Evolutionary conservation across 2,113 vertebrate species (phyloP).

Genomic region (Poeciliopsis turrubarensis): DNA sequence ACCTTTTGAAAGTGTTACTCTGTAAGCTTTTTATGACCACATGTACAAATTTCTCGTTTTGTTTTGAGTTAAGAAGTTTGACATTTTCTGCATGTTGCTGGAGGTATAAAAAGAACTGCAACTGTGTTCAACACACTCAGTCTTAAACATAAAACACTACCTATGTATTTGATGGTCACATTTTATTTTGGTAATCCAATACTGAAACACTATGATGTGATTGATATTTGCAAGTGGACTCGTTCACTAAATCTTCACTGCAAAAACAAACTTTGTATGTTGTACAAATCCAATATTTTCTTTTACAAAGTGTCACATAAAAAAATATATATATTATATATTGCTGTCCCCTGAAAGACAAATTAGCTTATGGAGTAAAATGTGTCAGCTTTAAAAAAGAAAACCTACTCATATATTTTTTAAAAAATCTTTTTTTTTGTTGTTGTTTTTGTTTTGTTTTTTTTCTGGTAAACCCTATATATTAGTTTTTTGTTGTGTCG

Average conservation of each 20-base stretch:
- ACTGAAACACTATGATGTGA: conserved; percentile 24
- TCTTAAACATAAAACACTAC: conserved; percentile 61
- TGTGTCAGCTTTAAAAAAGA: not conserved
- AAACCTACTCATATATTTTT: not conserved
- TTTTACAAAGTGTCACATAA: not conserved
- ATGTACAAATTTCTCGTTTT: conserved; percentile 50
- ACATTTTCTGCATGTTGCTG: conserved; percentile 57
- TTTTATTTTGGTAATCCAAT: conserved; percentile 52
- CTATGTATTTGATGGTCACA: conserved; percentile 49
- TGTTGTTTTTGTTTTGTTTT: not conserved
- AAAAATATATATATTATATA: not conserved
- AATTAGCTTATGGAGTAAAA: conserved; percentile 5
- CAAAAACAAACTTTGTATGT: not conserved
- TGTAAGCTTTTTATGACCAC: conserved; percentile 58
- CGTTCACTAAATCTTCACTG: conserved; percentile 19
- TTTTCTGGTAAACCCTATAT: conserved; percentile 5
- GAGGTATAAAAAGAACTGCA: conserved; percentile 43
- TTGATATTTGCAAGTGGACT: conserved; percentile 20
- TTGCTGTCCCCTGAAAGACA: not conserved
- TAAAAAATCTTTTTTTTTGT: not conserved
- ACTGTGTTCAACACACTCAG: conserved; percentile 31
- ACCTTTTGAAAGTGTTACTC: conserved; percentile 63
- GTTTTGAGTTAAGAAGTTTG: conserved; percentile 35
- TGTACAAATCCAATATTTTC: not conserved
- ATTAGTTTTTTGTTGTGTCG: not conserved